A percentile compares a stretch with the other conserved stretches of the same genome.
phyloP scores from a whole-genome alignment of 2,888 invertebrate species.

The Macroteleia sp. region DNA sequence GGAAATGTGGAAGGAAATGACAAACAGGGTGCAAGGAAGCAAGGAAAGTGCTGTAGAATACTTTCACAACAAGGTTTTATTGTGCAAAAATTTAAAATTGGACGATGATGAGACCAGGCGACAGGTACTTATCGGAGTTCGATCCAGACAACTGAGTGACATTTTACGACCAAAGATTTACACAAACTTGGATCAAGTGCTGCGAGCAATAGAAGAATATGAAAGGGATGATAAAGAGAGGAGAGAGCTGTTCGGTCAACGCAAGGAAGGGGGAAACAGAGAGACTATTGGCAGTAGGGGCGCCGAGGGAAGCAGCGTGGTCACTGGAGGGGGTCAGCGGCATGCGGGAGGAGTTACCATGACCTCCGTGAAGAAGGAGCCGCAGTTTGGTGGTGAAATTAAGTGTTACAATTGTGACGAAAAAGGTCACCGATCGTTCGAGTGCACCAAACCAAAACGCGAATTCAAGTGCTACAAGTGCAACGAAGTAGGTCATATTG shows the following conservation, averaged over 20 bases:
- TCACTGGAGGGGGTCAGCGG: no score
- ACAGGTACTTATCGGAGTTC: constrained; percentile 2
- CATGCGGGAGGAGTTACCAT: no score
- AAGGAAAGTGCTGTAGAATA: constrained; percentile 11
- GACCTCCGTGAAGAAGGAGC: neutral
- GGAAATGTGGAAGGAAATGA: constrained; percentile 11
- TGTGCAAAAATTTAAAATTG: constrained; percentile 12
- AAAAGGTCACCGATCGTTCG: neutral
- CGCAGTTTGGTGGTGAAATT: neutral
- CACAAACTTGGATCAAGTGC: constrained; percentile 7
- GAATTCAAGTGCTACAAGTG: neutral
- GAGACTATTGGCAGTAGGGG: no score
- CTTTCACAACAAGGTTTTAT: constrained; percentile 27
- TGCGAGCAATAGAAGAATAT: constrained; percentile 10
- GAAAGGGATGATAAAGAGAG: constrained; percentile 16
- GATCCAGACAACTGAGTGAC: constrained; percentile 17
- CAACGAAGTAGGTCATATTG: neutral
- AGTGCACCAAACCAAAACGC: neutral
- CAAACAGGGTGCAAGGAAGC: neutral
- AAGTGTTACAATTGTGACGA: constrained; percentile 24
- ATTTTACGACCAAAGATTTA: constrained; percentile 2
- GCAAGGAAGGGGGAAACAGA: neutral
- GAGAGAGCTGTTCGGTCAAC: constrained; percentile 16
- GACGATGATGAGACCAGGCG: constrained; percentile 9
- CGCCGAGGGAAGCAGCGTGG: no score